Evolutionary conservation across 2,888 invertebrate genomes (phyloP), one percentile per base, ranked within the genome.

Genomic region (Chironomus tentans): DNA sequence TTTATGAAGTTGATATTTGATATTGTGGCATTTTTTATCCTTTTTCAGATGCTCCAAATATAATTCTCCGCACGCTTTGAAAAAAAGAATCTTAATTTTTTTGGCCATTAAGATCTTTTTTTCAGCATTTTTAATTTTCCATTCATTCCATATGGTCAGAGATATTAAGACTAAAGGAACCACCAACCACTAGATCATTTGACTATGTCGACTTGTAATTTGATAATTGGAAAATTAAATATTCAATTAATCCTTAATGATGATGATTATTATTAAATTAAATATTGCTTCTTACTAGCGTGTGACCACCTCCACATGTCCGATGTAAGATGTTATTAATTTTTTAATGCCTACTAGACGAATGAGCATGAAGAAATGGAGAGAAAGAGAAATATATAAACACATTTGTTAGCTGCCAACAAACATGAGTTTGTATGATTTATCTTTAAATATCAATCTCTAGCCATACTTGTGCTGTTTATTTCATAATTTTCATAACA

Each of bases 381-480:
- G 65, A 65, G 65, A 46, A 13, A 7, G 24, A 68, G 28, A 38
- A 50, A 13, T n/a, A 15, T 38, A 50, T 73, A 62, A 73, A 73
- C 56, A 73, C 61, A 73, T 73, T 73, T 73, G 72, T 73, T 46
- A 62, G 72, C 72, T 73, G 72, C 62, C 72, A 73, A 18, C 13
- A 73, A 38, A 18, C 72, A 73, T 50, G 48, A 70, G 38, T 70
- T 70, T 21, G 46, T 70, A 47, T 70, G 18, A 70, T 70, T 71
- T 71, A 71, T 71, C 71, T 71, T n/a, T n/a, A 71, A 71, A 71
- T 70, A 71, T 71, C 71, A 71, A 71, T 71, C 71, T 56, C 12
- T 15, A 10, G 38, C 18, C 65, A 24, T 24, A 71, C 70, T 47
- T 62, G 21, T 21, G 21, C 15, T 62, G 62, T 62, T 62, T 62